Evolutionary conservation across 2,113 vertebrate species (phyloP), one percentile per base, ranked within the genome.

Genomic region (Nerophis lumbriciformis): DNA sequence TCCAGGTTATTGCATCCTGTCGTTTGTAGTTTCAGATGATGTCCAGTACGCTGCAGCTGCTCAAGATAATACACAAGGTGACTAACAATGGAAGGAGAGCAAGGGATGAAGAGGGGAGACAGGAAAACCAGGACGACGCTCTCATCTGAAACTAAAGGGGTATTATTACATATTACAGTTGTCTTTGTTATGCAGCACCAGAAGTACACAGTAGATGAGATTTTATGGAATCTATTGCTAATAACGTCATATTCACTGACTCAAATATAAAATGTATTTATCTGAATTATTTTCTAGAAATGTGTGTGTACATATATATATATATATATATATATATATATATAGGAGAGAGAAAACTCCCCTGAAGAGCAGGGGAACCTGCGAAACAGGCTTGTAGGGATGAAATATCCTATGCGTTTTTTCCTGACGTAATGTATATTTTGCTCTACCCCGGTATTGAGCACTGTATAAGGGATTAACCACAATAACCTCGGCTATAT

Each of bases 1-100:
- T 92, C 90, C 89, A 91, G 91, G 92, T 96, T 96, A 98, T 96
- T 96, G 95, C 94, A 91, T 94, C 93, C 94, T 97, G 95, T 98
- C 95, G 92, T 92, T 92, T 93, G 93, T 91, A 87, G 94, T 97
- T 97, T 94, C 93, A 90, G 92, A 93, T 96, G 97, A 98, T 91
- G 94, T 93, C 93, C 93, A 90, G 92, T 92, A 89, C 88, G 89
- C 92, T 94, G 90, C 84, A 85, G 88, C 90, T 92, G 94, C 94
- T 94, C 83, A 87, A 91, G 91, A 94, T 93, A 94, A 92, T 92
- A 92, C 94, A 93, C 90, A 79, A 91, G 88, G 92, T 91, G 93
- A 93, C 93, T 94, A 94, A 94, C 94, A 94, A 93, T 92, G 86
- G 91, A 90, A 78, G 89, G 89, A 84, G 12, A 83, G 71, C 85